Evolutionary conservation across 2,113 vertebrate genomes (phyloP).

Genomic region (Neogobius melanostomus): DNA sequence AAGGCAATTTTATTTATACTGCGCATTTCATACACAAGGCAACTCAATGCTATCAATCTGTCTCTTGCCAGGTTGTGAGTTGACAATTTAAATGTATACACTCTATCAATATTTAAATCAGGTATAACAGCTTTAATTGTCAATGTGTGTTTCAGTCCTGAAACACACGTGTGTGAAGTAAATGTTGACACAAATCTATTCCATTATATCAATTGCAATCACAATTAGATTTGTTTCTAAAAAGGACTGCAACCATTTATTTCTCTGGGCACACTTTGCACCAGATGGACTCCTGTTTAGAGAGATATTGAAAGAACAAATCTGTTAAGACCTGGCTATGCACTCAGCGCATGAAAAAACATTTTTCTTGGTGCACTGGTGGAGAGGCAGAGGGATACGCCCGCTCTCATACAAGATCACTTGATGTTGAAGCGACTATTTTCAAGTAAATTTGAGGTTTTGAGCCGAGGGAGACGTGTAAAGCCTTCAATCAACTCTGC

Average conservation of each 20-base stretch:
- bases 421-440: neutral
- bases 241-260: neutral
- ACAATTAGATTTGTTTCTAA: neutral
- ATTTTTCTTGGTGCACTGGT: too few species aligned
- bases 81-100: too few species aligned
- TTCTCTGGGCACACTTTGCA: neutral
- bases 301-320: neutral
- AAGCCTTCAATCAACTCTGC: conserved; percentile 1
- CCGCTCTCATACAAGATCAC: neutral
- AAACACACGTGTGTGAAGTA: too few species aligned
- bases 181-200: too few species aligned
- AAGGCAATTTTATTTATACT: too few species aligned
- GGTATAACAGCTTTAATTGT: too few species aligned
- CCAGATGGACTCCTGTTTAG: conserved; percentile 8
- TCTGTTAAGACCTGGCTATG: neutral
- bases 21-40: too few species aligned
- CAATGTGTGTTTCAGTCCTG: too few species aligned
- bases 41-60: too few species aligned
- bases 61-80: too few species aligned
- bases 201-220: too few species aligned
- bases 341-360: neutral
- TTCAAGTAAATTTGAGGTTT: neutral
- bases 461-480: conserved; percentile 10
- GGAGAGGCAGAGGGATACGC: neutral
- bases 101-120: too few species aligned